Base-by-base conservation (phyloP, 2,888 invertebrate genomes). In the Busseola fusca region DNA sequence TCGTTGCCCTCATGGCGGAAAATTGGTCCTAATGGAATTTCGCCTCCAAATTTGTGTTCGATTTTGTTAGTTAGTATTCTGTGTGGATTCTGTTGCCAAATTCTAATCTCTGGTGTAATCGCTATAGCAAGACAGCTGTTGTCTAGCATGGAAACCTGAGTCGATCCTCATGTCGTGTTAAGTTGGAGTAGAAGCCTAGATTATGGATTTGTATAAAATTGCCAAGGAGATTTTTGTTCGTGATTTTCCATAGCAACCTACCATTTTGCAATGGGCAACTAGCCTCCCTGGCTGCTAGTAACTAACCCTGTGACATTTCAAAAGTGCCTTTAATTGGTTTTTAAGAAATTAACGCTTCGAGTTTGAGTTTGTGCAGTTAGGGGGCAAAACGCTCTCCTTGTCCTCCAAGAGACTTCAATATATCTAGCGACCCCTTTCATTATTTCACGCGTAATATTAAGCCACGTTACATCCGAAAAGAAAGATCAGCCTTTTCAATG, bases 401-500 rank as follows among this genome's bases (percentile, higher is more conserved):
- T 18, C 12, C 2, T 59, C 1, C 2, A 25, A 12, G 10, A n/a
- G 5, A 6, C 25, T 25, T 60, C 18, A 42, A 60, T 12, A 42
- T 27, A 25, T 12, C 59, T 37, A 18, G 3, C 25, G 12, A 60
- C 18, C 25, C 18, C 10, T 6, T 40, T 1, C 3, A 18, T 10
- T 3, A 18, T 18, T 45, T 16, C 6, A 1, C 12, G 18, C 40
- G 21, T 42, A 18, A 42, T 60, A 6, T 1, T 21, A 27, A 14
- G 12, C 30, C 62, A 27, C 9, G 30, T 18, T 48, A 18, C 34
- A 40, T 4, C 4, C 14, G 7, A 34, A 34, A 42, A 72, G 78
- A 78, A 64, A 76, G 72, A 64, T 16, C 48, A 40, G 21, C 42
- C 16, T n/a, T 50, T n/a, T 54, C 72, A 59, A 45, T 63, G 37